Evolutionary conservation across 2,113 vertebrate genomes (phyloP), one percentile per base, ranked within the genome.

Genomic region (Phaethon lepturus): DNA sequence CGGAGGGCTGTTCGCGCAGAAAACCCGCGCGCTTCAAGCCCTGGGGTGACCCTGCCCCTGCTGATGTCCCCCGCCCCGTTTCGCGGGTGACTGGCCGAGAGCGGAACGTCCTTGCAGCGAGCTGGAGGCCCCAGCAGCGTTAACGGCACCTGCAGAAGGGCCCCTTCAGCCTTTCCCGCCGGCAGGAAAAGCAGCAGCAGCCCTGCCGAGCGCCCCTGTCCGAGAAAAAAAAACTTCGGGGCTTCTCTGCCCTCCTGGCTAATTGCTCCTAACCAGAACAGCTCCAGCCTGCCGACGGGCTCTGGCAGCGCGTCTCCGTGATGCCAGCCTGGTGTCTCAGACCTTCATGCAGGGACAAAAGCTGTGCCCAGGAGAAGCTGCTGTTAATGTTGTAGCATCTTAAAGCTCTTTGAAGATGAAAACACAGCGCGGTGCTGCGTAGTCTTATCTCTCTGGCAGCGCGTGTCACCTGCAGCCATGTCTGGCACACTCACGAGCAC

Each of bases 261-360:
- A 3, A 45, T 35, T 47, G 58, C 6, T 7, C 84, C 73, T 35
- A 1, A 1, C 4, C 50, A 3, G 45, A 73, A 83, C 58, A 42
- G 53, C 75, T 64, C 40, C 1, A 7, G 40, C 86, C n/a, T 6
- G 29, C 52, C 38, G 58, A 18, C 50, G 6, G 45, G 50, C 25
- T 55, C 62, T 1, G 8, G 86, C 64, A 63, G 69, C 1, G 1
- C 3, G 4, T 22, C n/a, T 47, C 56, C 0, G 11, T 0, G 0
- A 6, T 26, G 72, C 90, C 86, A 87, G 49, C 47, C 10, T 0
- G 0, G 7, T 11, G 17, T 6, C 40, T 22, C 66, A 47, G 60
- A 25, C 77, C 77, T 64, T 52, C 59, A 3, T 0, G 0, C 73
- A 71, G 88, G 72, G 89, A 60, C 71, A 42, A 60, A 75, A 88